These are phyloP conservation scores for Hypselothyrea guttata DNA, from an alignment of 2,888 invertebrate species.

Conservation along the genomic window DNA sequence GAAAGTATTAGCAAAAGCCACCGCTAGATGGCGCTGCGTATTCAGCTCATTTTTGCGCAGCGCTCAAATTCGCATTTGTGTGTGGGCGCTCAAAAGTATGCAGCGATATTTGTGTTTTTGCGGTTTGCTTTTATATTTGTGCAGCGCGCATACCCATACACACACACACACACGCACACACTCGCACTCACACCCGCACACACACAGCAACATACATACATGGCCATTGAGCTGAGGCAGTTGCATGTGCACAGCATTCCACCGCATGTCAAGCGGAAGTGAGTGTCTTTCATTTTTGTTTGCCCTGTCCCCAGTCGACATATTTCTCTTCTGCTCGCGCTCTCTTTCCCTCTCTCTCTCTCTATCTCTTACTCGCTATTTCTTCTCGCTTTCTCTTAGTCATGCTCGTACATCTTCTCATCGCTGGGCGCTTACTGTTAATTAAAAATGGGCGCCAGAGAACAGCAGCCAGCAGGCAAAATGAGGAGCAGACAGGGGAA, in stretches of 20 bases:
- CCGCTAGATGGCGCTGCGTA: conserved; percentile 18
- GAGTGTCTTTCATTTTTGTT: conserved; percentile 78
- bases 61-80: conserved; percentile 52
- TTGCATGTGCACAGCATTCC: conserved; percentile 71
- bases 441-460: conserved; percentile 72
- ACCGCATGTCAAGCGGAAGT: conserved; percentile 75
- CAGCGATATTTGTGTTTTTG: conserved; percentile 73
- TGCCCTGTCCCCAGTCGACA: conserved; percentile 48
- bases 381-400: conserved; percentile 15
- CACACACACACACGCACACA: conserved; percentile 12
- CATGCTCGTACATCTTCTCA: conserved; percentile 57
- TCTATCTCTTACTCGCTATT: background rate
- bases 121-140: conserved; percentile 71
- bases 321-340: conserved; percentile 12
- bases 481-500: conserved; percentile 16
- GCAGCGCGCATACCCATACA: conserved; percentile 40
- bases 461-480: conserved; percentile 45
- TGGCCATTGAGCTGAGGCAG: conserved; percentile 56
- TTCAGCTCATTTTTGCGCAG: conserved; percentile 42
- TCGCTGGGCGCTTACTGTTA: conserved; percentile 73
- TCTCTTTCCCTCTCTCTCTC: background rate
- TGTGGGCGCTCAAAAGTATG: conserved; percentile 68
- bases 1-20: no score
- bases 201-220: background rate
- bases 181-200: background rate